Conservation (phyloP, 2,888 invertebrate genomes). For the Caenorhabditis sulstoni region DNA sequence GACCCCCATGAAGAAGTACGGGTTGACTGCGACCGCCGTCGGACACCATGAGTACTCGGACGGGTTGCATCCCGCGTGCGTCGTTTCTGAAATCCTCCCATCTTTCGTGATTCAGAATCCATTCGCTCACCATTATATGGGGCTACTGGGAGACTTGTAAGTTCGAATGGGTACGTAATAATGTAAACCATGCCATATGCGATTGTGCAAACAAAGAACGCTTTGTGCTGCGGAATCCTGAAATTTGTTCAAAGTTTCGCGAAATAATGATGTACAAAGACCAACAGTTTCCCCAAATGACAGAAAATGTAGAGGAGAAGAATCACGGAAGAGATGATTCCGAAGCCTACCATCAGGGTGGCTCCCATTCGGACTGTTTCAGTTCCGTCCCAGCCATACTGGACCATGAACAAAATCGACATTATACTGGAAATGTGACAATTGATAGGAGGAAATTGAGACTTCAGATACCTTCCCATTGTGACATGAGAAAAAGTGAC, state of each 20-base stretch:
- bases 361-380: constrained; percentile 33
- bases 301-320: constrained; percentile 39
- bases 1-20: constrained; percentile 43
- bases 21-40: constrained; percentile 28
- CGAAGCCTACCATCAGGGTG: constrained; percentile 26
- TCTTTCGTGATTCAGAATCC: neutral
- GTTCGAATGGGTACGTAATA: constrained; percentile 35
- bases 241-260: neutral
- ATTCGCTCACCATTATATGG: constrained; percentile 19
- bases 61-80: constrained; percentile 22
- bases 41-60: constrained; percentile 28
- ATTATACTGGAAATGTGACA: constrained; percentile 23
- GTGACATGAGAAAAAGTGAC: constrained; percentile 29
- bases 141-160: constrained; percentile 18
- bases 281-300: constrained; percentile 37
- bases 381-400: constrained; percentile 42
- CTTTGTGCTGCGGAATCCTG: constrained; percentile 33
- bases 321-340: constrained; percentile 34
- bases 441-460: too few relatives aligned
- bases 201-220: constrained; percentile 22
- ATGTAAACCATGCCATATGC: constrained; percentile 20
- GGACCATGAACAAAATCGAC: constrained; percentile 32
- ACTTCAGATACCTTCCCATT: constrained; percentile 20
- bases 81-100: constrained; percentile 1
- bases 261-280: neutral